A percentile compares a stretch with the other conserved stretches of the same genome.
Conservation (phyloP, 2,888 invertebrate species). For the Tetragonula carbonaria region DNA sequence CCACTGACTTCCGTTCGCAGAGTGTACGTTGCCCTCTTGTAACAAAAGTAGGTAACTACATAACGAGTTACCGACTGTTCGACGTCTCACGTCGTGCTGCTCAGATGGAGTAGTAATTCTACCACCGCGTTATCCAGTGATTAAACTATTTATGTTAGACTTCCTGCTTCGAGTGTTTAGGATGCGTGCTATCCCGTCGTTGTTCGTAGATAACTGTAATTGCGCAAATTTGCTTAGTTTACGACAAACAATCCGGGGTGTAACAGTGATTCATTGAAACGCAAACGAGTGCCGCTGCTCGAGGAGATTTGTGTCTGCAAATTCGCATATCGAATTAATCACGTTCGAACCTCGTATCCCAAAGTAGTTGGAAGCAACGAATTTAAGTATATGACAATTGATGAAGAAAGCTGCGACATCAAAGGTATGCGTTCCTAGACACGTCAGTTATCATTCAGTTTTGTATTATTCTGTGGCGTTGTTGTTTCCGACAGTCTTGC, state of each 20-base stretch:
- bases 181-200: conserved; percentile 53
- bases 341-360: background rate
- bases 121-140: conserved; percentile 54
- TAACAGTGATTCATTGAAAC: conserved; percentile 34
- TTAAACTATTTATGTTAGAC: conserved; percentile 57
- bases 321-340: conserved; percentile 27
- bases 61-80: conserved; percentile 56
- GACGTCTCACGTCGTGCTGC: background rate
- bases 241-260: conserved; percentile 18
- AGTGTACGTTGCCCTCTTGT: conserved; percentile 44
- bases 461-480: background rate
- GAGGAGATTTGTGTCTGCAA: background rate
- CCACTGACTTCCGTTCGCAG: conserved; percentile 13
- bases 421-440: conserved; percentile 40
- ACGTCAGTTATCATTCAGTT: background rate
- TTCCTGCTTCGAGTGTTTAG: conserved; percentile 63
- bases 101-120: conserved; percentile 52
- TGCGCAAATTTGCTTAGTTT: conserved; percentile 52
- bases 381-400: conserved; percentile 61
- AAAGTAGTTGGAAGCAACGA: conserved; percentile 33
- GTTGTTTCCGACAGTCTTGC: background rate
- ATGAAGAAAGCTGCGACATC: conserved; percentile 17
- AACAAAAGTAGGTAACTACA: conserved; percentile 25
- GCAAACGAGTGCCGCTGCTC: conserved; percentile 9
- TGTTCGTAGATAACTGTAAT: conserved; percentile 51